phyloP scores from a whole-genome alignment of 1,140 invertebrate species.

The Platyscapa corneri region DNA sequence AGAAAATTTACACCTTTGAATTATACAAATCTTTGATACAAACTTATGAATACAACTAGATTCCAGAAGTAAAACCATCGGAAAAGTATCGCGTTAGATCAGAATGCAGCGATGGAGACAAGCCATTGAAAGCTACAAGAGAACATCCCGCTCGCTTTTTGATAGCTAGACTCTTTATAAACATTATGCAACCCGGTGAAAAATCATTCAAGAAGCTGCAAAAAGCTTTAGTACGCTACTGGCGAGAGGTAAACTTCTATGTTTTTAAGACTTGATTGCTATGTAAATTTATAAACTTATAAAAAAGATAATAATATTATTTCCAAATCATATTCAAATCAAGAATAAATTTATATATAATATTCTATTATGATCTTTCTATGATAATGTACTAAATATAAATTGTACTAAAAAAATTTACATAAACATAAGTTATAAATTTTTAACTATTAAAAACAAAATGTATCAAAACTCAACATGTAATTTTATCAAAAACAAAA shows the following conservation, averaged over 20 bases:
- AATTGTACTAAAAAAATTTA: too few species aligned
- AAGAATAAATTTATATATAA: too few species aligned
- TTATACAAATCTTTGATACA: conserved; percentile 1
- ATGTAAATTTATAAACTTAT: too few species aligned
- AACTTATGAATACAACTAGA: conserved; percentile 41
- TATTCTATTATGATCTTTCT: too few species aligned
- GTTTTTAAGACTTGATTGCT: too few species aligned
- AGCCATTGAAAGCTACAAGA: conserved; percentile 8
- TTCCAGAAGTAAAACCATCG: conserved; percentile 23
- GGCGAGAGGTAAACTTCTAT: conserved; percentile 45
- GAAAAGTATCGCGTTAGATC: not conserved
- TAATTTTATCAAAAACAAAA: too few species aligned
- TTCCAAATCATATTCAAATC: too few species aligned
- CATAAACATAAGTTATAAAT: too few species aligned
- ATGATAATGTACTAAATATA: too few species aligned
- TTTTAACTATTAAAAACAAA: too few species aligned
- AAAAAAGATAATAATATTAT: too few species aligned
- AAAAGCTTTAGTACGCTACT: conserved; percentile 59
- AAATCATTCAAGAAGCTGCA: conserved; percentile 58
- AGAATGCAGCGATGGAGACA: not conserved
- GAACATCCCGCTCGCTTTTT: conserved; percentile 2
- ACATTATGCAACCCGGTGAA: conserved; percentile 32
- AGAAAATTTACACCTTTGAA: not conserved
- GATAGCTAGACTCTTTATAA: conserved; percentile 26
- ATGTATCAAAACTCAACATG: too few species aligned